Evolutionary conservation across 2,888 invertebrate genomes (phyloP), one percentile per base, ranked within the genome.

Genomic region (Macrosoma leucophasiata): DNA sequence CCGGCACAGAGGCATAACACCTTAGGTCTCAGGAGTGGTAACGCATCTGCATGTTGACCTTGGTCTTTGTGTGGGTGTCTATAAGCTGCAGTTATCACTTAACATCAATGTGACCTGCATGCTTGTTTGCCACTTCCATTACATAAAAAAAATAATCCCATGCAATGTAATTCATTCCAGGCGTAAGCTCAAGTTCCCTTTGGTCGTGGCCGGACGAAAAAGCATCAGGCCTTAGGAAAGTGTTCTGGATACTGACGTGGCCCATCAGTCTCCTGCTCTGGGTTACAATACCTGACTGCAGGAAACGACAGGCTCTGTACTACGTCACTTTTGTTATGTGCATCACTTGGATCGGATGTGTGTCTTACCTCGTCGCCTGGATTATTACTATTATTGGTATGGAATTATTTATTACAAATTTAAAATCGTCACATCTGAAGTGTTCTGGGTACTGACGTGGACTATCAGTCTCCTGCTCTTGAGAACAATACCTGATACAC

Each of bases 351-450:
- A 93, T 96, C 42, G 93, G 91, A 0, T 70, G 86, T 1, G 88
- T 92, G 4, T 93, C 95, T 0, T 96, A 95, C 62, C 45, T 94
- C n/a, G 91, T 92, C 24, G 92, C 94, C 12, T 96, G 95, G 94
- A 88, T 94, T 58, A 93, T 95, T 33, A 91, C 94, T 33, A 84
- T 90, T 23, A 85, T 94, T 37, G 95, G 94, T 94, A 77, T 18
- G 38, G 15, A 6, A n/a, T n/a, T n/a, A n/a, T n/a, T n/a, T n/a
- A n/a, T n/a, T n/a, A n/a, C n/a, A n/a, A n/a, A n/a, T n/a, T n/a
- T n/a, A n/a, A n/a, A n/a, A n/a, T n/a, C n/a, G n/a, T n/a, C n/a
- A n/a, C n/a, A n/a, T n/a, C n/a, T n/a, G n/a, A n/a, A n/a, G n/a
- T n/a, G n/a, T 64, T 85, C 33, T 90, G 90, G 88, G 43, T 91